Evolutionary conservation across 1,140 invertebrate species (phyloP), one percentile per base, ranked within the genome.

Genomic region (Nephila pilipes): DNA sequence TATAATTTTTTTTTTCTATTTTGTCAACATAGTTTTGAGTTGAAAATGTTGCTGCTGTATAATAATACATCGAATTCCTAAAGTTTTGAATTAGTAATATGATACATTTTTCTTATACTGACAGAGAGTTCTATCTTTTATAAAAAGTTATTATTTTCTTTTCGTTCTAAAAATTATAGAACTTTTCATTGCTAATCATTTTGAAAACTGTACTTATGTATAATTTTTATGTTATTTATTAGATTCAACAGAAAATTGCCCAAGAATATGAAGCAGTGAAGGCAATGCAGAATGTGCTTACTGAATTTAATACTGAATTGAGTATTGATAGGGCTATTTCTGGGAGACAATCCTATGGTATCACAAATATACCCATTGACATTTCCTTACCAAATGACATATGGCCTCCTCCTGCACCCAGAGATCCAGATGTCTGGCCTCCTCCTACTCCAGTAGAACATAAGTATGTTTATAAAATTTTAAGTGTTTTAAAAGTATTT

Each of bases 241-340:
- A 98, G 98, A 97, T 99, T 18, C 98, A 99, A 95, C 97, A 98
- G 94, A 97, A 98, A 95, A 97, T 99, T 94, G 97, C 97, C 46
- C 96, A 97, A 83, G 99, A 99, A 95, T 99, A 98, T 95, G 98
- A 99, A 95, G 97, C 98, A 95, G 97, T 99, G 1, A 99, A 98
- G 96, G 97, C 97, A 81, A 97, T 97, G 54, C 97, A 97, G 94
- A 97, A 96, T 90, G 97, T 97, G 16, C 95, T 98, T 90, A 96
- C 95, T 25, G 95, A 96, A 65, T 97, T 97, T 90, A 97, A 97
- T 95, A 95, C 96, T 25, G 97, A 97, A 94, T 95, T 96, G 20
- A 96, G 96, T 88, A 95, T 95, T 63, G 96, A 96, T 90, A 55
- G 92, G 20, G 79, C 85, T n/a, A 89, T 93, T 14, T 29, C 92